phyloP scores from a whole-genome alignment of 2,113 vertebrate species.

The Hippocampus comes region DNA sequence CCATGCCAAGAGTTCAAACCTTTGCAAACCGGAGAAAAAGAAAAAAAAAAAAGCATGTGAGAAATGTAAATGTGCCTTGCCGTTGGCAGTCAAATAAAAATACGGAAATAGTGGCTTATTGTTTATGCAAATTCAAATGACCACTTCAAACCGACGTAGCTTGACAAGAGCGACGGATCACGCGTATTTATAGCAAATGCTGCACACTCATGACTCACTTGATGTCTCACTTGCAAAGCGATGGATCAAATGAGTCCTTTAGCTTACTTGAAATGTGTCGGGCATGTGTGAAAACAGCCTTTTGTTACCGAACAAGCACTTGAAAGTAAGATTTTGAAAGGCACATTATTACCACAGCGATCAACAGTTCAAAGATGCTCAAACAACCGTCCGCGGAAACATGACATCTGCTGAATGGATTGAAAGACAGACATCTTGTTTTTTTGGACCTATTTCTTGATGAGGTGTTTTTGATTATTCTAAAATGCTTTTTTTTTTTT shows the following conservation, averaged over 20 bases:
- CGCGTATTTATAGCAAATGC: not conserved
- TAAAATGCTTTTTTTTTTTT: too few relatives aligned
- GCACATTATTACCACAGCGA: slow-evolving; percentile 9
- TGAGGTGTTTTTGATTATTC: too few relatives aligned
- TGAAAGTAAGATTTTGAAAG: slow-evolving; percentile 20
- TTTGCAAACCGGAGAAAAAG: slow-evolving; percentile 5
- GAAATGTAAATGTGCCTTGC: slow-evolving; percentile 17
- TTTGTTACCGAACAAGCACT: not conserved
- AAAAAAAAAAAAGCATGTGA: slow-evolving; percentile 19
- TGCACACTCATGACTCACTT: slow-evolving; percentile 1
- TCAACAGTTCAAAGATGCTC: not conserved
- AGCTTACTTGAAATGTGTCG: not conserved
- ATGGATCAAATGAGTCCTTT: not conserved
- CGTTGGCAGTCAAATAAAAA: slow-evolving; percentile 10
- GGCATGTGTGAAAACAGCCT: not conserved
- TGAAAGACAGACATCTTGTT: too few relatives aligned
- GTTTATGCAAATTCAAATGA: slow-evolving; percentile 4
- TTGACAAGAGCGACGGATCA: not conserved
- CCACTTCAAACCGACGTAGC: slow-evolving; percentile 9
- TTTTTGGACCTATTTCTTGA: too few relatives aligned
- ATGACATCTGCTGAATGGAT: too few relatives aligned
- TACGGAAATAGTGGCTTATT: slow-evolving; percentile 7
- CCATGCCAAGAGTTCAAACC: slow-evolving; percentile 27
- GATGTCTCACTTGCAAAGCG: not conserved
- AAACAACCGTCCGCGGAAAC: too few relatives aligned